These are phyloP conservation scores for Babylonia areolata DNA, from an alignment of 1,140 invertebrate species.

Conservation along the genomic window DNA sequence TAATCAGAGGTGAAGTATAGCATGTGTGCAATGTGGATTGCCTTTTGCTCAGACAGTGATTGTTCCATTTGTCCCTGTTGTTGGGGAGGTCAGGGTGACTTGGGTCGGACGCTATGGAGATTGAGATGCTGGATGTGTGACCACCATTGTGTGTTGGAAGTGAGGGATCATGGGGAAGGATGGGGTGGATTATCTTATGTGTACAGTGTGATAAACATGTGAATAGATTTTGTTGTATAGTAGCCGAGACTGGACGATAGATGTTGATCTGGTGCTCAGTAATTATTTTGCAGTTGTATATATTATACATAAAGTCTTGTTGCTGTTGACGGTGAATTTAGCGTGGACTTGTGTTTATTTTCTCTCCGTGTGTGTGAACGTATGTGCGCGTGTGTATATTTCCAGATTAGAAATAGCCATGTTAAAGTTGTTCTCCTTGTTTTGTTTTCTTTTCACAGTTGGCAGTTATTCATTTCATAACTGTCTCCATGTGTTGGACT, in stretches of 20 bases:
- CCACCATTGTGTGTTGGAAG: not conserved
- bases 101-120: not conserved
- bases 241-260: constrained; percentile 19
- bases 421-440: too few species aligned
- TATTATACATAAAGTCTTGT: constrained; percentile 24
- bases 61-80: not conserved
- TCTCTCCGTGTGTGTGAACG: too few species aligned
- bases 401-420: too few species aligned
- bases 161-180: constrained; percentile 6
- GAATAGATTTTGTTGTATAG: constrained; percentile 10
- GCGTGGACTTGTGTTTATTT: not conserved
- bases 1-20: too few species aligned
- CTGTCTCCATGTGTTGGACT: too few species aligned
- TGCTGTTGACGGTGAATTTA: constrained; percentile 12
- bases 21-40: too few species aligned
- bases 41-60: too few species aligned
- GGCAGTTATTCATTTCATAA: too few species aligned
- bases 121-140: not conserved
- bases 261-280: constrained; percentile 31
- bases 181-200: not conserved
- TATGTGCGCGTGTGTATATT: too few species aligned
- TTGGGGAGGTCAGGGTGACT: not conserved
- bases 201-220: constrained; percentile 32
- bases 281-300: constrained; percentile 21
- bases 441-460: too few species aligned